Conservation (phyloP, 2,797 vertebrate species). For the Tadarida brasiliensis region DNA sequence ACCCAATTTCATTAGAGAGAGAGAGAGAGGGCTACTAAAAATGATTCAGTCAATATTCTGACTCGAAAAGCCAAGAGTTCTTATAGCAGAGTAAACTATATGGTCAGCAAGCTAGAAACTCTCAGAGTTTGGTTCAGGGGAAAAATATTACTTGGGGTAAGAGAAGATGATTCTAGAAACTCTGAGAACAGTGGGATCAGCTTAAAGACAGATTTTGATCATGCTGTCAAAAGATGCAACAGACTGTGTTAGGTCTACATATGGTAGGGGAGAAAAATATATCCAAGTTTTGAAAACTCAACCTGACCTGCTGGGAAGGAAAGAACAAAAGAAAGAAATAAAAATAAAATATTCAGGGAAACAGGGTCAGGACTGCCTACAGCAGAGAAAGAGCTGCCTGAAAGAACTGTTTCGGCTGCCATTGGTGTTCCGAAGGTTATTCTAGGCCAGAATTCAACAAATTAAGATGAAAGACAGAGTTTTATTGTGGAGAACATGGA, state of each 20-base stretch:
- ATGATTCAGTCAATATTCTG: not conserved
- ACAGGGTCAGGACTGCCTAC: not conserved
- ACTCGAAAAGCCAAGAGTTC: not conserved
- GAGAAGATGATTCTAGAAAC: not conserved
- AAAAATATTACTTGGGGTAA: not conserved
- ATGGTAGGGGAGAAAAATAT: not conserved
- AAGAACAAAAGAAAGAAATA: slow-evolving; percentile 20
- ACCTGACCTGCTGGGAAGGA: slow-evolving; percentile 1
- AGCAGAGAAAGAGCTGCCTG: not conserved
- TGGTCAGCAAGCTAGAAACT: not conserved
- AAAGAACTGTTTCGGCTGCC: not conserved
- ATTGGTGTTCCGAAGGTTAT: not conserved
- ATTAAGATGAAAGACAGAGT: not conserved
- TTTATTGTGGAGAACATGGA: not conserved
- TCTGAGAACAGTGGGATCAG: not conserved
- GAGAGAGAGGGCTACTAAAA: not conserved
- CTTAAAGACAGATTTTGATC: slow-evolving; percentile 40
- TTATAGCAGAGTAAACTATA: not conserved
- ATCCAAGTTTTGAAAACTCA: slow-evolving; percentile 53
- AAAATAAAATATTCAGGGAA: slow-evolving; percentile 59
- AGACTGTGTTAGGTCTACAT: not conserved
- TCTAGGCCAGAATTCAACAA: not conserved
- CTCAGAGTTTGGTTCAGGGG: not conserved
- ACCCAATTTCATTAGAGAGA: not conserved
- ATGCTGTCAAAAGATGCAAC: slow-evolving; percentile 21